Base-by-base conservation (phyloP, 2,113 vertebrate genomes). In the Recurvirostra avosetta region DNA sequence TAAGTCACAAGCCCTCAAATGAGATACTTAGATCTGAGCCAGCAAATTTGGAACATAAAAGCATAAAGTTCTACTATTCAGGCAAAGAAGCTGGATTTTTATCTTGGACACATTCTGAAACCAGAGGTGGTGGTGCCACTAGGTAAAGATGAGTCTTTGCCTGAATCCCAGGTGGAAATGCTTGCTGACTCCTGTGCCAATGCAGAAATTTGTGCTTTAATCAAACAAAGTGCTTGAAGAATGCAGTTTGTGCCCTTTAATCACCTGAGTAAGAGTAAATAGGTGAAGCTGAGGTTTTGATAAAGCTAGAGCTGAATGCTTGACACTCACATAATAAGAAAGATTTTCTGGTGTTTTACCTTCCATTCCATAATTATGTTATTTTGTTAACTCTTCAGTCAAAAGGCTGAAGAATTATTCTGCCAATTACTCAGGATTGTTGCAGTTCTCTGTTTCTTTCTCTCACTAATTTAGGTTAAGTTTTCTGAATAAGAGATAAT, bases 391-490 rank as follows among this genome's bases (percentile, higher is more conserved):
- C 26, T 76, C 25, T 83, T 78, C 50, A 43, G 52, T 40, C 1
- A 4, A 89, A 84, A 56, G 15, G 15, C 26, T 73, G 49, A 90
- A 82, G 58, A 56, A 73, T 63, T 85, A 32, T 88, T 90, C 62
- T 82, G 18, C 25, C 65, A 93, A 11, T 91, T 93, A 65, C 27
- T 52, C 30, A 41, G 15, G 26, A 88, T 85, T 90, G 45, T n/a
- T 93, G 34, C 52, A 72, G 23, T 53, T 85, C 53, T 91, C 23
- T 86, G 20, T 29, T 36, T 90, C 29, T 47, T 82, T 72, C 41
- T 74, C 26, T 86, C 27, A 45, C 21, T 92, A 92, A 82, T 93
- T 96, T 75, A 81, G 41, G 56, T 88, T 77, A 90, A 65, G 21
- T 90, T 93, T 67, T 83, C 49, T 76, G 27, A 82, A 16, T 38